These are phyloP conservation scores for Cavia porcellus DNA, from an alignment of 2,113 vertebrate genomes.

Conservation along the genomic window DNA sequence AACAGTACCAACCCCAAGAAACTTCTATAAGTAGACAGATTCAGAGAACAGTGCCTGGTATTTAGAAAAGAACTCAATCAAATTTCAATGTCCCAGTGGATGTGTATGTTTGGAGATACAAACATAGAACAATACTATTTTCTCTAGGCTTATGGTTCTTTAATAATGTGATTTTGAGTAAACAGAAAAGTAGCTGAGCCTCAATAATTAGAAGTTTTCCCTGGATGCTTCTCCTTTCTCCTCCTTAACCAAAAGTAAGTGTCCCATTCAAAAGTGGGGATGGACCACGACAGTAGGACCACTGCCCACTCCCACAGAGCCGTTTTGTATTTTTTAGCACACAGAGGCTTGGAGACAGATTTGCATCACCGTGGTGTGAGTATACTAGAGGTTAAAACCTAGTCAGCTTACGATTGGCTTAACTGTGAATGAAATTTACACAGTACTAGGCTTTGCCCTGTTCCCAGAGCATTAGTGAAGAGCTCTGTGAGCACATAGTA, in stretches of 20 bases:
- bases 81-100: background rate
- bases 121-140: background rate
- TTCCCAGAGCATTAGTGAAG: too few species aligned
- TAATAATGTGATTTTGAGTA: background rate
- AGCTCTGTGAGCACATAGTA: background rate
- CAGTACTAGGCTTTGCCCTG: background rate
- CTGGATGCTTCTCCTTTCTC: background rate
- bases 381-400: background rate
- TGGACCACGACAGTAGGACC: fast-evolving
- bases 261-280: background rate
- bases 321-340: background rate
- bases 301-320: background rate
- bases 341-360: background rate
- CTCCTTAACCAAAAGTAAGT: background rate
- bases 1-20: background rate
- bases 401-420: background rate
- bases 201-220: background rate
- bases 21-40: background rate
- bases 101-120: background rate
- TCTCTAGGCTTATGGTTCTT: background rate
- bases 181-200: background rate
- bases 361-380: background rate
- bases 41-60: background rate
- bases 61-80: background rate
- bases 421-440: background rate